phyloP scores from a whole-genome alignment of 2,888 invertebrate genomes.

The Dryobotodes eremita region DNA sequence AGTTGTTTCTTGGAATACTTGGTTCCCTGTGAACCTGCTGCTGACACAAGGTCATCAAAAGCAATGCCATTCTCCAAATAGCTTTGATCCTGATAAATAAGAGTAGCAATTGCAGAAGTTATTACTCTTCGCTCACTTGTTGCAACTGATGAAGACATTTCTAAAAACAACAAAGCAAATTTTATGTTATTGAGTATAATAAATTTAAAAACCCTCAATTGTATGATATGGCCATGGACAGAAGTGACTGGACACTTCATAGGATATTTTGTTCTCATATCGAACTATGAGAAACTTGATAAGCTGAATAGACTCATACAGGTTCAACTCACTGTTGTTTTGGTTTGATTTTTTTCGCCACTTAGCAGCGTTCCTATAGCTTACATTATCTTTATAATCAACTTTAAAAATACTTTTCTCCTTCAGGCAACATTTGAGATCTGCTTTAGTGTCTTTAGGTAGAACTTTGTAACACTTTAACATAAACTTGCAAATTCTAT shows the following conservation, averaged over 20 bases:
- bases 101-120: slow-evolving; percentile 93
- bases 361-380: slow-evolving; percentile 95
- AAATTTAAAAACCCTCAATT: neutral
- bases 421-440: slow-evolving; percentile 94
- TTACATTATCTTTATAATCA: slow-evolving; percentile 96
- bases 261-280: slow-evolving; percentile 18
- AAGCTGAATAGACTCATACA: slow-evolving; percentile 49
- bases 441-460: slow-evolving; percentile 92
- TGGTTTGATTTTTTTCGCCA: slow-evolving; percentile 89
- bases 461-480: slow-evolving; percentile 93
- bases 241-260: slow-evolving; percentile 17
- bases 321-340: slow-evolving; percentile 80
- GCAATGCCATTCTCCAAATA: slow-evolving; percentile 94
- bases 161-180: slow-evolving; percentile 67
- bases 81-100: slow-evolving; percentile 93
- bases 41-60: slow-evolving; percentile 92
- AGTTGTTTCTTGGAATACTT: slow-evolving; percentile 92
- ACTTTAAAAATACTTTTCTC: slow-evolving; percentile 95
- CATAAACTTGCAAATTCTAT: slow-evolving; percentile 95
- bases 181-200: neutral
- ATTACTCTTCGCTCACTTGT: slow-evolving; percentile 90
- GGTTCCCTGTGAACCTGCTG: slow-evolving; percentile 92
- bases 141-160: slow-evolving; percentile 87
- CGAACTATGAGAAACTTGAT: slow-evolving; percentile 12
- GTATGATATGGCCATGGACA: slow-evolving; percentile 15